Base-by-base conservation (phyloP, 2,797 vertebrate genomes). In the Labroides dimidiatus region DNA sequence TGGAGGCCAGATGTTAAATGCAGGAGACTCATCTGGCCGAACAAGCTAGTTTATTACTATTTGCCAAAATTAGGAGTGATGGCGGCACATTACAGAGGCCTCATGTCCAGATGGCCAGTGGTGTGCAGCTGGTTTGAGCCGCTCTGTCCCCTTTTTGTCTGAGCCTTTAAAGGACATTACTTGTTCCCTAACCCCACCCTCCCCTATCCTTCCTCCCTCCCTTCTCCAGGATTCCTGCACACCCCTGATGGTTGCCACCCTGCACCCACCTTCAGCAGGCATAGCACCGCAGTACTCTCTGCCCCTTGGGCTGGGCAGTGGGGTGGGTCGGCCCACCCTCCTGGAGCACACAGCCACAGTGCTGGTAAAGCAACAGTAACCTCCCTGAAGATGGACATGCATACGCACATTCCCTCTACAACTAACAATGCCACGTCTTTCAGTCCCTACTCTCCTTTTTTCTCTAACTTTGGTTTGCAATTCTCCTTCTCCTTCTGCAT, bases 291-390 rank as follows among this genome's bases (percentile, higher is more conserved):
- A 98, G 95, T 99, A 98, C 90, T 96, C 97, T 90, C 95, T 98
- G 85, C 96, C 97, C 93, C 95, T 99, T 89, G 96, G 96, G 87
- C 94, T 99, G 94, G 96, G 97, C 93, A 92, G 96, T 81, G 96
- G 96, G 94, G 96, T 96, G 93, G 96, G 96, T 91, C 95, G 96
- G 92, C 96, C 97, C 88, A 95, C 97, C 84, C 96, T 99, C 82
- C 96, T 98, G 94, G 97, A 99, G 95, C 97, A 99, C 95, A 99
- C 97, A 91, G 97, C 97, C 93, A 96, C 97, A 92, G 97, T 99
- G 97, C 97, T 99, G 97, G 97, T 99, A 99, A 99, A 97, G 78
- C 84, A 80, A 74, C 42, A 14, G 77, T 76, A 60, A 84, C 60
- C 19, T 72, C 73, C 63, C 52, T 4, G 58, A 80, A 81, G 77